A percentile compares a stretch with the other conserved stretches of the same genome.
These are phyloP conservation scores for Linurgus olivaceus DNA, from an alignment of 2,797 vertebrate species.

Conservation along the genomic window DNA sequence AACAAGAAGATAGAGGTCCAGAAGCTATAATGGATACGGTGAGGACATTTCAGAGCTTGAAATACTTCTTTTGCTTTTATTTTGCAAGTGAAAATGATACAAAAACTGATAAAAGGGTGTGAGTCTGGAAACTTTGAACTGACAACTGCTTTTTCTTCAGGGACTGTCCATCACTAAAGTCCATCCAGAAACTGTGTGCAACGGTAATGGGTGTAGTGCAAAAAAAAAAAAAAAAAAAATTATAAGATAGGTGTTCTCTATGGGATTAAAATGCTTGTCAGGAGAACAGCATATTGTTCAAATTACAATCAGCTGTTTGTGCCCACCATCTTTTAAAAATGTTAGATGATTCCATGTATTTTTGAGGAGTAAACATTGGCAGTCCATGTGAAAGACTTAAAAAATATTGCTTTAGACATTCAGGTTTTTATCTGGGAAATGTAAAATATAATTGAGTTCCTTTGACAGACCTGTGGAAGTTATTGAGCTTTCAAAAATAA, in stretches of 20 bases:
- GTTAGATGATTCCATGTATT: not conserved
- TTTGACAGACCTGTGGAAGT: not conserved
- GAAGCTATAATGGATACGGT: slow-evolving; percentile 89
- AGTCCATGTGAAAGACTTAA: not conserved
- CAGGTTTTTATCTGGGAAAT: not conserved
- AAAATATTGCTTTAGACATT: not conserved
- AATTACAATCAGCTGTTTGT: not conserved
- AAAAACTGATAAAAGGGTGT: not conserved
- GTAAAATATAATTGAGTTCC: not conserved
- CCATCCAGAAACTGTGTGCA: not conserved
- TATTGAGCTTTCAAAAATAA: not conserved
- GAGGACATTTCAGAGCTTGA: slow-evolving; percentile 67
- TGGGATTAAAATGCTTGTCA: not conserved
- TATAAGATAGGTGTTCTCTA: not conserved
- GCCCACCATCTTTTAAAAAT: not conserved
- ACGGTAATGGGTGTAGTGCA: not conserved
- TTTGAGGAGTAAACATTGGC: not conserved
- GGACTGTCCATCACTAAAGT: not conserved
- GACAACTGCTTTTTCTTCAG: not conserved
- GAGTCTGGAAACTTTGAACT: not conserved
- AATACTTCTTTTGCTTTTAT: not conserved
- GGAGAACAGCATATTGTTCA: not conserved
- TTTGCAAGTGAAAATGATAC: not conserved
- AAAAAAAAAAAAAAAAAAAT: not conserved
- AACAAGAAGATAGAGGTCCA: slow-evolving; percentile 86